Base-by-base conservation (phyloP, 2,888 invertebrate species). In the Oligia latruncula region DNA sequence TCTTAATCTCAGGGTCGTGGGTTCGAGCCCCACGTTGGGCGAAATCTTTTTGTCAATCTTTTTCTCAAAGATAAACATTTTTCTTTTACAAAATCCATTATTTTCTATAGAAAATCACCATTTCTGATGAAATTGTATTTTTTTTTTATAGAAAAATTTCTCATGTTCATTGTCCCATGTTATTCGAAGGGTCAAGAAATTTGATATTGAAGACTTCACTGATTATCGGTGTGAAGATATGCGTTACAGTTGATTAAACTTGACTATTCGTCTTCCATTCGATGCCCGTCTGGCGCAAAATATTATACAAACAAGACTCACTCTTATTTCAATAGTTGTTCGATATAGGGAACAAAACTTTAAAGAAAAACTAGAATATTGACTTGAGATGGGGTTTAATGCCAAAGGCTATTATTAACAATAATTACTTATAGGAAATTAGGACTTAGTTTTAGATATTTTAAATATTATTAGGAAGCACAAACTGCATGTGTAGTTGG, bases 1-100 rank as follows among this genome's bases (percentile, higher is more conserved):
- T 97, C 97, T 97, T 97, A 97, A 97, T 97, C 97, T 97, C 97
- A 97, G 97, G 97, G 97, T 97, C 97, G 97, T 97, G 97, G 97
- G 97, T 97, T 97, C 97, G 97, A 97, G 97, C 97, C 97, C 97
- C 97, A 97, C 97, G 97, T 97, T 97, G 97, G 97, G 97, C 97
- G 97, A 76, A 84, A 77, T 78, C 77, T 90, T 93, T 94, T 94
- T 93, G 92, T 13, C 4, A 2, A 52, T 60, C 2, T 52, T 23
- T 65, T 58, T n/a, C 0, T 1, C 0, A 0, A 0, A 2, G 0
- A 17, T 15, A 40, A 20, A 5, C 0, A 4, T 58, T 70, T 62
- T 60, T 65, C 0, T 0, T 29, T 0, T 15, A 15, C 0, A 4
- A 17, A 60, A 40, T 0, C 4, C 8, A 5, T 68, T 68, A 40